A percentile compares a stretch with the other conserved stretches of the same genome.
Conservation (phyloP, 2,113 vertebrate species). For the Ardeotis arabs region DNA sequence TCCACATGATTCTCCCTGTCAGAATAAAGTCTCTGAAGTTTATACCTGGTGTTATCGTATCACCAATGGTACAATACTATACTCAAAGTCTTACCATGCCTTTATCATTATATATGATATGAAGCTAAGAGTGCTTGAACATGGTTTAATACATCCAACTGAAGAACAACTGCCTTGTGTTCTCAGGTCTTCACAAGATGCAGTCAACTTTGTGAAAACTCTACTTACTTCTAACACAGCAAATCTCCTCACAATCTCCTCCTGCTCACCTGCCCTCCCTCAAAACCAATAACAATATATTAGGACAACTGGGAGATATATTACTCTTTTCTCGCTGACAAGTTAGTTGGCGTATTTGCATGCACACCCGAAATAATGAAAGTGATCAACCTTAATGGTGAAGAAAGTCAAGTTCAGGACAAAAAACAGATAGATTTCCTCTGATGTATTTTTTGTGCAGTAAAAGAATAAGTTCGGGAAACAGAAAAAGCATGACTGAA, state of each 20-base stretch:
- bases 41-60: background rate
- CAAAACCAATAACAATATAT: background rate
- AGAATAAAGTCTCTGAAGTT: background rate
- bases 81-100: background rate
- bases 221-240: background rate
- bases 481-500: background rate
- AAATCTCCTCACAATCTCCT: background rate
- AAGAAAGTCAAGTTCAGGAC: background rate
- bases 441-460: background rate
- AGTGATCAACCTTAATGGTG: background rate
- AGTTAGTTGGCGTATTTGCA: background rate
- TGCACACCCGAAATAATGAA: background rate
- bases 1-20: background rate
- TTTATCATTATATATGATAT: background rate
- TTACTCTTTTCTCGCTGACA: background rate
- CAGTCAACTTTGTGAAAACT: background rate
- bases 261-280: background rate
- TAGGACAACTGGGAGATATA: background rate
- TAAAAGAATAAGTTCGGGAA: background rate
- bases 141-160: background rate
- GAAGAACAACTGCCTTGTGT: background rate
- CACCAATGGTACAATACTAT: background rate
- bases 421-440: background rate
- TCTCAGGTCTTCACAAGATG: background rate
- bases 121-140: background rate